Conservation (phyloP, 2,888 invertebrate genomes). For the Steromphala cineraria region DNA sequence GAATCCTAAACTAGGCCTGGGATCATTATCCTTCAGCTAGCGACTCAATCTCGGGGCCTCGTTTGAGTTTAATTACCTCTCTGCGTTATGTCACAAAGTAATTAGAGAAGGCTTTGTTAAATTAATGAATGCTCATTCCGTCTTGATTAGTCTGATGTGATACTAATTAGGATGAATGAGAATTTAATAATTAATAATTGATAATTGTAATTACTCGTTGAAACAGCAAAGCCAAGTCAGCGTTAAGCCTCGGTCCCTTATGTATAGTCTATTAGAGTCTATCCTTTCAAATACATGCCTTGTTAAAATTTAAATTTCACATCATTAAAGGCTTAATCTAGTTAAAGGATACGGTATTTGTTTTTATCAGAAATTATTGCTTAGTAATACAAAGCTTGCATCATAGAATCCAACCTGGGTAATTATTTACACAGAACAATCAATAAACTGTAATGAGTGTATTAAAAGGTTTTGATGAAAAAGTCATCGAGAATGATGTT, state of each 20-base stretch:
- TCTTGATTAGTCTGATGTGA: constrained; percentile 6
- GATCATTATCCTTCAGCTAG: background rate
- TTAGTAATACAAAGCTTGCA: no score
- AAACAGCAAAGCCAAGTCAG: background rate
- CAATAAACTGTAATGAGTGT: no score
- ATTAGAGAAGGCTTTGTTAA: constrained; percentile 17
- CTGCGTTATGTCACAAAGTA: constrained; percentile 3
- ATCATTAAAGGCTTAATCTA: no score
- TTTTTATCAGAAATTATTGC: no score
- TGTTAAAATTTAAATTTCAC: no score
- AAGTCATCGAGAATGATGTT: no score
- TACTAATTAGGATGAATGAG: constrained; percentile 14
- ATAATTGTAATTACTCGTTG: constrained; percentile 10
- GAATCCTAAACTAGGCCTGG: background rate
- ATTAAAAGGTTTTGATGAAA: no score
- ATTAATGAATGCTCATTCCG: constrained; percentile 16
- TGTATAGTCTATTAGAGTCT: no score
- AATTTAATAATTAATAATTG: constrained; percentile 17
- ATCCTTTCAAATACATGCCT: no score
- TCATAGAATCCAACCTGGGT: no score
- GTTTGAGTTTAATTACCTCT: constrained; percentile 9
- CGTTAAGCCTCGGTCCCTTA: background rate
- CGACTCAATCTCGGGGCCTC: background rate
- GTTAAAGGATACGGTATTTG: no score
- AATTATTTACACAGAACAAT: no score